Base-by-base conservation (phyloP, 1,140 invertebrate genomes). In the Drosophila saltans region DNA sequence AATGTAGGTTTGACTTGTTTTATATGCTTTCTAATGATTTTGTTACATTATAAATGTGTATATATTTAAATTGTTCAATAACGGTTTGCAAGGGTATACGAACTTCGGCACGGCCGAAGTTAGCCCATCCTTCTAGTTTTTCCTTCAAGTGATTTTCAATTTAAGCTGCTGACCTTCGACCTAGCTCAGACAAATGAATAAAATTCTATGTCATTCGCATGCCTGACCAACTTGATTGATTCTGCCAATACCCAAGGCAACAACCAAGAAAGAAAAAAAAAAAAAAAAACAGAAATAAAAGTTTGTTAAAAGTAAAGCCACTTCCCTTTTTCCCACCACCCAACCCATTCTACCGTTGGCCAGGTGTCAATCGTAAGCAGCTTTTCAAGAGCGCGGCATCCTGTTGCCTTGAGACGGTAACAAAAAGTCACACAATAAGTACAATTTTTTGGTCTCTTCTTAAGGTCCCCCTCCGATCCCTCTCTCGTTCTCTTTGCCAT, bases 141-240 rank as follows among this genome's bases (percentile, higher is more conserved):
- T 36, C 33, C 6, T 24, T 36, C 30, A 58, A 58, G 56, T 58
- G 33, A 58, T 28, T 58, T 39, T 30, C n/a, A 36, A 58, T 30
- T 39, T 58, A 16, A 58, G 56, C 9, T 16, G 16, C 7, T 58
- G 56, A 58, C 56, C 56, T 58, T 58, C 56, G 33, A 58, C 56
- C 56, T 58, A 58, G 56, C 56, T 58, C 56, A 58, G 33, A 10
- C 56, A 58, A 58, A 58, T 58, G 45, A 52, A 58, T 58, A 58
- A 58, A 58, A 58, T 33, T 39, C 56, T 58, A 33, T 58, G 56
- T 21, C 56, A 58, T 33, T 36, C 11, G 56, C 56, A 58, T 58
- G 33, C 33, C 33, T 58, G 56, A 39, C 56, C 56, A 58, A 39
- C 30, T 58, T 58, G 56, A 58, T 58, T 58, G 56, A 58, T 58